phyloP scores from a whole-genome alignment of 2,888 invertebrate genomes.

The Netelia virgata region DNA sequence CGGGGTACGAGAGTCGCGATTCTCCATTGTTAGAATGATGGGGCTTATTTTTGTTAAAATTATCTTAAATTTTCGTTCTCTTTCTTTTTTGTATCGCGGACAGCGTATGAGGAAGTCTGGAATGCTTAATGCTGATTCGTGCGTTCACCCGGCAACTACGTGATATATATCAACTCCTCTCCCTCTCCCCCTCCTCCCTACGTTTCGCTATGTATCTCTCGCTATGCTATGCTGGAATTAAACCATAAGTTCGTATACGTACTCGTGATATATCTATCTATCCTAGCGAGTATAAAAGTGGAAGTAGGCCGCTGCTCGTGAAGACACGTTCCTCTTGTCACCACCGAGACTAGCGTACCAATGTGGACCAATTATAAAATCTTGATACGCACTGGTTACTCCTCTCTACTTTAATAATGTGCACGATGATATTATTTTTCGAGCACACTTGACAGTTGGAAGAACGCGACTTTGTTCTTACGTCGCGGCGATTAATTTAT shows the following conservation, averaged over 20 bases:
- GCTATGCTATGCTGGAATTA: constrained; percentile 1
- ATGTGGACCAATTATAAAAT: constrained; percentile 67
- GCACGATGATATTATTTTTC: constrained; percentile 8
- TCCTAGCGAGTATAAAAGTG: constrained; percentile 53
- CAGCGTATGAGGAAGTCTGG: constrained; percentile 50
- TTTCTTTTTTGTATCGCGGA: constrained; percentile 21
- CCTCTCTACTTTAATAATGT: constrained; percentile 12
- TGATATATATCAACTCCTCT: constrained; percentile 1
- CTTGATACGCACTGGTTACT: constrained; percentile 77
- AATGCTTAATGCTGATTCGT: constrained; percentile 58
- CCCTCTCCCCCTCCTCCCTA: no score
- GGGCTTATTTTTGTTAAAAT: neutral
- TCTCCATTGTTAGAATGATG: neutral
- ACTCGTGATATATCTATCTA: neutral
- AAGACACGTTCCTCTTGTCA: constrained; percentile 70
- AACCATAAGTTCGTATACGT: constrained; percentile 36
- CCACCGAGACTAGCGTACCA: constrained; percentile 59
- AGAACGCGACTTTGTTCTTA: constrained; percentile 34
- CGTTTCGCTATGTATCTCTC: constrained; percentile 20
- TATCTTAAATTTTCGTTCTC: neutral
- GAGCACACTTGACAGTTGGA: constrained; percentile 70
- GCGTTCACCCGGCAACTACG: constrained; percentile 59
- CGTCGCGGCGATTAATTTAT: neutral
- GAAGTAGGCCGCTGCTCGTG: constrained; percentile 75
- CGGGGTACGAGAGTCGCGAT: neutral